phyloP scores from a whole-genome alignment of 2,797 vertebrate species.

The Myoxocephalus aenaeus region DNA sequence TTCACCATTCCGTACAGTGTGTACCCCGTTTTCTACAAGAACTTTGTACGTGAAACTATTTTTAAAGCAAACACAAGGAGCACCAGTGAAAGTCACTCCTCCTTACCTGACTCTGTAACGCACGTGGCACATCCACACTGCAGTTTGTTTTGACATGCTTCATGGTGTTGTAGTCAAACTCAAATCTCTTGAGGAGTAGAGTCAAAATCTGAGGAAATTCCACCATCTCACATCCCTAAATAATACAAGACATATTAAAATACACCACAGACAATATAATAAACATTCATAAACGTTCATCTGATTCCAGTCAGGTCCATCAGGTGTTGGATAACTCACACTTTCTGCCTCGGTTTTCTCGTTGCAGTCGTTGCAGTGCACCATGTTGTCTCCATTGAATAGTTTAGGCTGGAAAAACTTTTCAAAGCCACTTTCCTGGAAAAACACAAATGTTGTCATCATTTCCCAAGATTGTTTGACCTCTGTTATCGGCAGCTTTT shows the following conservation, averaged over 20 bases:
- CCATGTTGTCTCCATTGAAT: not conserved
- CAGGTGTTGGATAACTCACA: not conserved
- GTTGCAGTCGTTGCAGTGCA: not conserved
- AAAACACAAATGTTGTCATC: not conserved
- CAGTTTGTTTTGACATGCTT: constrained; percentile 58
- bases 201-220: not conserved
- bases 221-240: not conserved
- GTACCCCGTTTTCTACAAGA: not conserved
- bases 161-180: constrained; percentile 54
- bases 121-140: not conserved
- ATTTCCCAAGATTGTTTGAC: too few relatives aligned
- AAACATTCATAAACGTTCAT: not conserved
- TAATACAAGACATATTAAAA: not conserved
- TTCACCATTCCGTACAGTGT: not conserved
- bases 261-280: not conserved
- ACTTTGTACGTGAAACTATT: not conserved
- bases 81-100: not conserved
- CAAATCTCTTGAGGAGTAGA: constrained; percentile 78
- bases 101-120: not conserved
- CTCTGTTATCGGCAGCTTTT: too few relatives aligned
- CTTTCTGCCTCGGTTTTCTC: not conserved
- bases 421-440: not conserved
- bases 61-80: not conserved
- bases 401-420: not conserved
- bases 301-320: not conserved